Base-by-base conservation (phyloP, 2,888 invertebrate species). In the Caenorhabditis becei region DNA sequence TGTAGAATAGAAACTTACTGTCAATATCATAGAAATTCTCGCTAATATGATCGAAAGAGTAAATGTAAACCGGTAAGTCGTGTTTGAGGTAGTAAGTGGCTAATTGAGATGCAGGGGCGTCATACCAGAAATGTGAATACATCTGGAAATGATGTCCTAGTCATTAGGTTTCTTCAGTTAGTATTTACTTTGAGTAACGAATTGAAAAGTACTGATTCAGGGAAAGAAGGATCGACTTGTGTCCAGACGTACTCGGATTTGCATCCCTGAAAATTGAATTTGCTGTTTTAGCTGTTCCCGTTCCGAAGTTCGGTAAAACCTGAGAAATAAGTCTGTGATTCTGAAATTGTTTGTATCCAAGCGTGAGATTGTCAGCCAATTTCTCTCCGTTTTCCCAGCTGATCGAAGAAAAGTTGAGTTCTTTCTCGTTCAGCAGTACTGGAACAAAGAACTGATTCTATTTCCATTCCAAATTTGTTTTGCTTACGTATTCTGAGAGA, bases 91-190 rank as follows among this genome's bases (percentile, higher is more conserved):
- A 91, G 62, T 84, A 85, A 7, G 84, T 82, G 18, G 91, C 89
- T 62, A 91, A 51, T 56, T 88, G 83, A n/a, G 91, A 85, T 37
- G 89, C 88, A 8, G 91, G 91, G 18, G 91, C 89, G 72, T 90
- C 89, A 77, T 89, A 91, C 91, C 91, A 91, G 77, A 91, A 91
- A 58, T 91, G 90, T 0, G 91, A 91, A 74, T 88, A 91, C 90
- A 91, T 89, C 91, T 91, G 77, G 49, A 89, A 66, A 0, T 11
- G 7, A n/a, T n/a, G 41, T 49, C 20, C 35, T 14, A 14, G 2
- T 8, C 11, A n/a, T 14, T 10, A 32, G 32, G 32, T 7, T 2
- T 2, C 28, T 2, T 14, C 24, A 41, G 24, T n/a, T 2, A 8
- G 23, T 35, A 18, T 0, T 20, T 58, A 90, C 91, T 81, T 88